Base-by-base conservation (phyloP, 1,140 invertebrate species). In the Drosophila pandora region DNA sequence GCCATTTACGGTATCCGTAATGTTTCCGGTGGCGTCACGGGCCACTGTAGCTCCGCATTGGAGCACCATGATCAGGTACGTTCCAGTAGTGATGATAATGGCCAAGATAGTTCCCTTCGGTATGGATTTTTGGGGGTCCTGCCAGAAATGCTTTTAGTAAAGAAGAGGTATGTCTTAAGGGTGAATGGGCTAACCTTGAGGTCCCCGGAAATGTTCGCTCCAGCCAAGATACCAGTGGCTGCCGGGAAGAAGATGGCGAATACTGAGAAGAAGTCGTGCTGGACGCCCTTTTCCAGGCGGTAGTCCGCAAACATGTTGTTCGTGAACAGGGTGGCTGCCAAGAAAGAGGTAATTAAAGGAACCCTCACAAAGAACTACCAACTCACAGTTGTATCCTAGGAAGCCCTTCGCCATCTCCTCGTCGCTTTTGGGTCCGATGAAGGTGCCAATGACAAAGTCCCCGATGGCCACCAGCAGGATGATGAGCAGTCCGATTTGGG, bases 221-320 rank as follows among this genome's bases (percentile, higher is more conserved):
- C 97, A 12, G 97, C 97, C 77, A 98, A 92, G 90, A 99, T 99
- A 22, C 98, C 98, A 25, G 98, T 99, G 9, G 98, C 98, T 0
- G 98, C 98, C 10, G 98, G 98, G 91, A 99, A 99, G 93, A 99
- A 99, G 55, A 99, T 97, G 7, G 97, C 95, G 92, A 99, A 98
- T 0, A 99, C 97, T 2, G 97, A 97, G 92, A 99, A 99, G 93
- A 99, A 98, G 90, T 95, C 94, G 84, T 97, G 95, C 28, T 73
- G 52, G 12, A 77, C 64, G 10, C 67, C n/a, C n/a, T 54, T 60
- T n/a, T 95, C 94, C 25, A 91, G 79, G 39, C 96, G 93, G 92
- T 97, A 99, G 81, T 96, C 95, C 0, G 97, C 92, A 25, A 92
- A 92, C 41, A 97, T 93, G 92, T 98, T 98, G 58, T 94, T 93